phyloP scores from a whole-genome alignment of 2,888 invertebrate species.

The Melanargia galathea region DNA sequence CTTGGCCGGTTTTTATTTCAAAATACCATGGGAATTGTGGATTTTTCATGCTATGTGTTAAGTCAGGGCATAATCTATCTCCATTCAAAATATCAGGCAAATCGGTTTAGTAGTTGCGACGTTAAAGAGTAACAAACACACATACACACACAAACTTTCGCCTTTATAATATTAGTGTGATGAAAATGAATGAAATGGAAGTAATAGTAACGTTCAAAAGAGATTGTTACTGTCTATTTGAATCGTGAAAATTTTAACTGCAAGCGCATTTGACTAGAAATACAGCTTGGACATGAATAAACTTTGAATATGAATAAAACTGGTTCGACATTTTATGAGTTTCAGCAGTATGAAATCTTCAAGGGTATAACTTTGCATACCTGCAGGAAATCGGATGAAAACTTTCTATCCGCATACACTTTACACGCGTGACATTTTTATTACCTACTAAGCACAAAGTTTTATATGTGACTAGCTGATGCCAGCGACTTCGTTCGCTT shows the following conservation, averaged over 20 bases:
- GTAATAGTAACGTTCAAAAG: conserved; percentile 1
- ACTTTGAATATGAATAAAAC: conserved; percentile 15
- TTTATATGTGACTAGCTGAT: no score
- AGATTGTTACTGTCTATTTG: conserved; percentile 18
- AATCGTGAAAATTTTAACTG: conserved; percentile 14
- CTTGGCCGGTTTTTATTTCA: no score
- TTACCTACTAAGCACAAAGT: not conserved
- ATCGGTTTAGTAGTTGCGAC: no score
- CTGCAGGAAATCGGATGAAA: conserved; percentile 2
- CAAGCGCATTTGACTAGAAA: conserved; percentile 7
- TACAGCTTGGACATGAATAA: conserved; percentile 1
- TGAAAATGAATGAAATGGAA: no score
- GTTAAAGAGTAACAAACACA: no score
- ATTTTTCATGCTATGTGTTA: no score
- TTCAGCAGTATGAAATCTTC: conserved; percentile 6
- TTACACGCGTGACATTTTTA: not conserved
- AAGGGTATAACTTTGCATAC: not conserved
- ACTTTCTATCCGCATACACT: not conserved
- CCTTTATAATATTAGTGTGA: no score
- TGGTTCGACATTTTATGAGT: not conserved
- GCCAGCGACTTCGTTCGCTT: no score
- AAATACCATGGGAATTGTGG: no score
- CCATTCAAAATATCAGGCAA: no score
- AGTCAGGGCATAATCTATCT: no score
- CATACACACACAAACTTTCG: no score